A percentile compares a stretch with the other conserved stretches of the same genome.
Conservation (phyloP, 2,888 invertebrate species). For the Calameuta filiformis region DNA sequence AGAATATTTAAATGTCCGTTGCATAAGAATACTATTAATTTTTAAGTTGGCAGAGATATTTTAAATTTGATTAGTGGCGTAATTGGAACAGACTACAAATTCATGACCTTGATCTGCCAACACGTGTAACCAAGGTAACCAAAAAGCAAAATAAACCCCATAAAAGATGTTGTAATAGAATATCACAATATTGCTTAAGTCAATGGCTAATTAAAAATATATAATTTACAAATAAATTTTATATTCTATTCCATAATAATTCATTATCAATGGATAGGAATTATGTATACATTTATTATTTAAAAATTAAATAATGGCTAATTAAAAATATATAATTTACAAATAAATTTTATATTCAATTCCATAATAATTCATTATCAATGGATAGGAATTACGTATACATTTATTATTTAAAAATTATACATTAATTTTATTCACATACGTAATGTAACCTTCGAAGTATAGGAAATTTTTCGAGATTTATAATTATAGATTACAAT, state of each 20-base stretch:
- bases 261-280: no score
- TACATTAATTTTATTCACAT: no score
- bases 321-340: no score
- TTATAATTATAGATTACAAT: background rate
- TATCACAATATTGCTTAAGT: background rate
- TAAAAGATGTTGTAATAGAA: background rate
- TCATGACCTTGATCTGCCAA: background rate
- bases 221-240: no score
- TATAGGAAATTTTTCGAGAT: background rate
- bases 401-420: no score
- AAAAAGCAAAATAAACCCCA: background rate
- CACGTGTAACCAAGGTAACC: background rate
- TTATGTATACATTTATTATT: no score
- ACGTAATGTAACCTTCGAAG: background rate
- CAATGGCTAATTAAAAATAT: background rate
- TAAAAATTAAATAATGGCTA: background rate
- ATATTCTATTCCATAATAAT: no score
- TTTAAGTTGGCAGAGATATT: background rate
- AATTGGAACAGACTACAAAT: background rate
- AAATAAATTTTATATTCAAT: no score
- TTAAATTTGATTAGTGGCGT: background rate
- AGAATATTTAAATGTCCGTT: background rate
- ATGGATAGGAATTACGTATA: no score
- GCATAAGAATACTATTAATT: background rate
- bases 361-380: no score